Evolutionary conservation across 2,888 invertebrate genomes (phyloP), one percentile per base, ranked within the genome.

Genomic region (Geotrupes spiniger): DNA sequence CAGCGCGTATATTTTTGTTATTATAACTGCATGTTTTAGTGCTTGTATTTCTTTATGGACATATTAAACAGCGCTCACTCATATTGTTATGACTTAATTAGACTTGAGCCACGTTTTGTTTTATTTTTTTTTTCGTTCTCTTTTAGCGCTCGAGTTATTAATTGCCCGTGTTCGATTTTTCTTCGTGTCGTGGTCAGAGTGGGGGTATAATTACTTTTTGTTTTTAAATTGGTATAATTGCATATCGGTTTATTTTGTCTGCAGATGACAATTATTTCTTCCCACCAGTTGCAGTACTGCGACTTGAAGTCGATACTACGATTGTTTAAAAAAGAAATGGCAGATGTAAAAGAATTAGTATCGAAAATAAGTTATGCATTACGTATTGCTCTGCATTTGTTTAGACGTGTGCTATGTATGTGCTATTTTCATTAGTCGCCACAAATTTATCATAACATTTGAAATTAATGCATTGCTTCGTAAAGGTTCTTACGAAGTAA

Each of bases 71-170:
- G 63, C 63, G 62, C 65, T 64, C 21, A 21, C 64, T 68, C 62
- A 69, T 68, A 69, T 70, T 71, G 70, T 69, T 71, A 69, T 70
- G 69, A 65, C 68, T 71, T 69, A 71, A 70, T 71, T 70, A 53
- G 46, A 42, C 25, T 9, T 6, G 21, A 21, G 38, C 9, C 11
- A 10, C 25, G 38, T 33, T 9, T 12, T 33, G 33, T 12, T 33
- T 33, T 12, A 9, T n/a, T 33, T 33, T 33, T 14, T 33, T 33
- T 9, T 14, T 8, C 14, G 38, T 11, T 38, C 11, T 38, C 12
- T 16, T 16, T 15, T 15, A 14, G 33, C 11, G 11, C 9, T 33
- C 14, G 33, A 33, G 12, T 33, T 33, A 14, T 33, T 8, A 14
- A n/a, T 15, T 12, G 4, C 8, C n/a, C 12, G n/a, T 12, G 33